Percentiles rank a stretch among this genome's conserved stretches.
Evolutionary conservation across 2,113 vertebrate species (phyloP).

Genomic region (Chroicocephalus ridibundus): DNA sequence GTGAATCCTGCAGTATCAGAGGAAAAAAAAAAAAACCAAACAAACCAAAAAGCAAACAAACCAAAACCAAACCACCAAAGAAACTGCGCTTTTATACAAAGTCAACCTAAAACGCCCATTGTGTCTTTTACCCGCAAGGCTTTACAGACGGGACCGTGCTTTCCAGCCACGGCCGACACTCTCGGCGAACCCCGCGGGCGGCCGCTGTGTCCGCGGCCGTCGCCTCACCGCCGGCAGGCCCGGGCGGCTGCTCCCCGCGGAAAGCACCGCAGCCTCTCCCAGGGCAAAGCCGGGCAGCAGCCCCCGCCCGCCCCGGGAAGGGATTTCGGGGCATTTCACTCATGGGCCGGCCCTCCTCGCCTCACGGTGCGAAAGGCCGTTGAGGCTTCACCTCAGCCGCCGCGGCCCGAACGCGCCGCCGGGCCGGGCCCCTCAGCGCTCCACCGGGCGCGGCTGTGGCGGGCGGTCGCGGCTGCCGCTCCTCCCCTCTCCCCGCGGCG

Average conservation of each 20-base stretch:
- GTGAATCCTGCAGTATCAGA: not conserved
- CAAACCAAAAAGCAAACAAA: no score
- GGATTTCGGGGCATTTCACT: not conserved
- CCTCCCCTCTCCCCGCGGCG: not conserved
- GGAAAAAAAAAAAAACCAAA: no score
- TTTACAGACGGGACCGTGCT: rapidly evolving
- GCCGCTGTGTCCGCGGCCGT: no score
- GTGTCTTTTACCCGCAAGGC: not conserved
- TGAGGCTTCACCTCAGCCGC: not conserved
- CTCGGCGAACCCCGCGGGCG: not conserved
- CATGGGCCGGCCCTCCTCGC: not conserved
- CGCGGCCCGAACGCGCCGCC: not conserved
- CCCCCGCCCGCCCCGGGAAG: not conserved
- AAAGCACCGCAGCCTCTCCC: not conserved
- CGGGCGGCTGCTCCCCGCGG: not conserved
- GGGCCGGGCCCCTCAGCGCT: not conserved
- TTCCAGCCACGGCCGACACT: rapidly evolving
- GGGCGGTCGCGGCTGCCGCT: not conserved
- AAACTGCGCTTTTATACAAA: no score
- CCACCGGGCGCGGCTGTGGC: no score
- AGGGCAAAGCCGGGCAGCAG: not conserved
- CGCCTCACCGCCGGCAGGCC: not conserved
- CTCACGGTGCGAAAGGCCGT: not conserved
- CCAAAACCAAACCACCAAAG: no score
- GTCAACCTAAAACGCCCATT: rapidly evolving